These are phyloP conservation scores for Percopsis transmontana DNA, from an alignment of 2,113 vertebrate species.

Conservation along the genomic window DNA sequence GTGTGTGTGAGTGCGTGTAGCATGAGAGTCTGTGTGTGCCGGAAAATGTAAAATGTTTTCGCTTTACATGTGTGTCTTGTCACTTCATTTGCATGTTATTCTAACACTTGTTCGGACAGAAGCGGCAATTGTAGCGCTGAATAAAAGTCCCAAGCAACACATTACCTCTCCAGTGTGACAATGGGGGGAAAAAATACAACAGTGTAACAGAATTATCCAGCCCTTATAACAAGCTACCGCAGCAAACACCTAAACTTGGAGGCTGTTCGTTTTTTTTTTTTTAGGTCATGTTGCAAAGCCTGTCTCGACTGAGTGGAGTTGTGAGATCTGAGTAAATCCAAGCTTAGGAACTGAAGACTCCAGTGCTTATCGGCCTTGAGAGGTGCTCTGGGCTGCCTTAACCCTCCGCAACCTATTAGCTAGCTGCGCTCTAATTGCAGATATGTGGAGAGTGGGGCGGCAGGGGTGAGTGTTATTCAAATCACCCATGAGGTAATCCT, in stretches of 20 bases:
- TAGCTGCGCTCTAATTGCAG: constrained; percentile 69
- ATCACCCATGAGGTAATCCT: constrained; percentile 73
- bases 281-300: constrained; percentile 67
- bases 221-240: constrained; percentile 24
- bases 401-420: constrained; percentile 68
- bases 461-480: constrained; percentile 68
- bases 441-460: constrained; percentile 51
- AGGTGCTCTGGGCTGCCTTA: constrained; percentile 54
- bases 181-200: background rate
- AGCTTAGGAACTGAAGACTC: constrained; percentile 72
- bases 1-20: constrained; percentile 5
- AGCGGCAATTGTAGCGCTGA: constrained; percentile 35
- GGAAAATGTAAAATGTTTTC: background rate
- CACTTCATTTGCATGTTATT: constrained; percentile 41
- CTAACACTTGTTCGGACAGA: constrained; percentile 29
- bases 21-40: background rate
- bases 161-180: constrained; percentile 4
- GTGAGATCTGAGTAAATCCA: constrained; percentile 67
- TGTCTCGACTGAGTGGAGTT: constrained; percentile 40
- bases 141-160: constrained; percentile 12
- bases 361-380: constrained; percentile 71
- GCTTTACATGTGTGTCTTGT: constrained; percentile 29
- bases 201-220: background rate
- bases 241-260: constrained; percentile 19
- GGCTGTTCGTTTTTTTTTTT: constrained; percentile 41